These are phyloP conservation scores for Pristionchus japonicus DNA, from an alignment of 2,888 invertebrate species.

Conservation along the genomic window DNA sequence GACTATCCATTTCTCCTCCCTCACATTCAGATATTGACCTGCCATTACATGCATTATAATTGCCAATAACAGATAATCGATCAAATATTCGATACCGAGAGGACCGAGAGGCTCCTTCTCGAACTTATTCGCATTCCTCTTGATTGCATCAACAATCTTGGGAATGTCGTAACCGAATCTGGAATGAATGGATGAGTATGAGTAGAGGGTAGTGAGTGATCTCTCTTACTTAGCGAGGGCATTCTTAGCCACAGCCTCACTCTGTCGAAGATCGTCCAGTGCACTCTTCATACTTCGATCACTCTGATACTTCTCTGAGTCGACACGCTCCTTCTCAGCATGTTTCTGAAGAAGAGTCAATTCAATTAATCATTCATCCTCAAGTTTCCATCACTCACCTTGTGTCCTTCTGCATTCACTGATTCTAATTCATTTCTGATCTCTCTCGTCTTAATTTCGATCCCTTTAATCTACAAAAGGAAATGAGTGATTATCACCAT, in stretches of 20 bases:
- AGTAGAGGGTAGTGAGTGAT: neutral
- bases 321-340: neutral
- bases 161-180: slow-evolving; percentile 62
- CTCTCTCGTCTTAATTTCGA: neutral
- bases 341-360: neutral
- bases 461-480: neutral
- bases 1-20: slow-evolving; percentile 59
- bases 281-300: neutral
- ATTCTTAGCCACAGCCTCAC: slow-evolving; percentile 10
- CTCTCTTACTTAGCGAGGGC: slow-evolving; percentile 14
- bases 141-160: slow-evolving; percentile 53
- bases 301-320: neutral
- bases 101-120: slow-evolving; percentile 64
- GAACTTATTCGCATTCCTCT: slow-evolving; percentile 52
- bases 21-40: slow-evolving; percentile 61
- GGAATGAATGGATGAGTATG: neutral
- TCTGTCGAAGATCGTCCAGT: neutral
- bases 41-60: neutral
- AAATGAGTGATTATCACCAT: neutral
- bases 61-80: neutral
- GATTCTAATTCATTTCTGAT: neutral
- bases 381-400: neutral
- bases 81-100: slow-evolving; percentile 58
- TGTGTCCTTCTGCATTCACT: neutral
- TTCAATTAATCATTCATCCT: neutral